Evolutionary conservation across 2,113 vertebrate species (phyloP).

Genomic region (Podilymbus podiceps): DNA sequence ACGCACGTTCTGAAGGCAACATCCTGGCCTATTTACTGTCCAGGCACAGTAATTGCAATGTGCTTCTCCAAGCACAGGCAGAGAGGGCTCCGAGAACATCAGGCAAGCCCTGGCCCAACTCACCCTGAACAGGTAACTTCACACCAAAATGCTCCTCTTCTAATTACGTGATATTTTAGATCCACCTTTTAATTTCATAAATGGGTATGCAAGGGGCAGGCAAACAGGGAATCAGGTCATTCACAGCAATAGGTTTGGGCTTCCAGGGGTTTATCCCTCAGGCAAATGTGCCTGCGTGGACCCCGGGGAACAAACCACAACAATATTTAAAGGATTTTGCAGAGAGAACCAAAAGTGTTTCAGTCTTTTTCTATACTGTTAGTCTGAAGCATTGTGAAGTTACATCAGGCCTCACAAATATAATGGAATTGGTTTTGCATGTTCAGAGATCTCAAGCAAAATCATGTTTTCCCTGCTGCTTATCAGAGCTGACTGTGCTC

Average conservation of each 20-base stretch:
- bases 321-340: background rate
- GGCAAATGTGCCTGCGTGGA: rapidly evolving
- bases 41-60: rapidly evolving
- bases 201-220: background rate
- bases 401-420: background rate
- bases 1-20: rapidly evolving
- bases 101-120: rapidly evolving
- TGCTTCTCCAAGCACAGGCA: rapidly evolving
- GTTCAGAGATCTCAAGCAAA: background rate
- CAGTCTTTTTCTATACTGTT: background rate
- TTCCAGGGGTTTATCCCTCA: background rate
- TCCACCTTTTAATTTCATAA: background rate
- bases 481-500: background rate
- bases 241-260: background rate
- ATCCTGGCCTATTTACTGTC: background rate
- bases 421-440: background rate
- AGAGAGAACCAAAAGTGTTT: background rate
- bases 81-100: rapidly evolving
- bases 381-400: background rate
- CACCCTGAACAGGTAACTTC: background rate
- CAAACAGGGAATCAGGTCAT: background rate
- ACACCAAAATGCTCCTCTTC: background rate
- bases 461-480: background rate
- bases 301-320: background rate
- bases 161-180: rapidly evolving